Conservation (phyloP, 2,797 vertebrate genomes). For the Nannoperca obscura region DNA sequence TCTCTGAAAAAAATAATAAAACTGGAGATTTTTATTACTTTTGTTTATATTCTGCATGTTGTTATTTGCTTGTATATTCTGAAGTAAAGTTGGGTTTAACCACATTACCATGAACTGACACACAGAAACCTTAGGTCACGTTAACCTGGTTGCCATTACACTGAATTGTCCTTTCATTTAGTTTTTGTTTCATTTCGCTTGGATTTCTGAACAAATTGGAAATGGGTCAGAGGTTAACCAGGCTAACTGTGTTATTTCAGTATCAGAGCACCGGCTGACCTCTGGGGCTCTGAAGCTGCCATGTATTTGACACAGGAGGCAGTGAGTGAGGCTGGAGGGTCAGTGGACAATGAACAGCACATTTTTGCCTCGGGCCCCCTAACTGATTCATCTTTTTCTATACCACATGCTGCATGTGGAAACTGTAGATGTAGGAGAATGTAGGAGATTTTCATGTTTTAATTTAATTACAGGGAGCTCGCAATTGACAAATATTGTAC, state of each 20-base stretch:
- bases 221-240: neutral
- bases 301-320: neutral
- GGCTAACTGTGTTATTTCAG: neutral
- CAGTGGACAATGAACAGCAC: neutral
- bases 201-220: neutral
- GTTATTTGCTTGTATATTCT: too few species aligned
- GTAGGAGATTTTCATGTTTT: neutral
- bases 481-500: neutral
- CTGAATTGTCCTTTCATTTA: neutral
- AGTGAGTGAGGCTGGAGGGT: too few species aligned
- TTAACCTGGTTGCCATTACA: neutral
- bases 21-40: neutral
- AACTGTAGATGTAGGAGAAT: too few species aligned
- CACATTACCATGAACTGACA: neutral
- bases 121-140: neutral
- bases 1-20: too few species aligned
- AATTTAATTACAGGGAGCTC: neutral
- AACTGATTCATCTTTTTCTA: neutral
- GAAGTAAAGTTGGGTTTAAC: neutral
- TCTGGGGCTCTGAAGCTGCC: conserved; percentile 4
- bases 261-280: neutral
- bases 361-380: neutral
- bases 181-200: neutral
- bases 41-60: neutral
- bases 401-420: neutral